Evolutionary conservation across 2,888 invertebrate genomes (phyloP).

Genomic region (Galeruca laticollis): DNA sequence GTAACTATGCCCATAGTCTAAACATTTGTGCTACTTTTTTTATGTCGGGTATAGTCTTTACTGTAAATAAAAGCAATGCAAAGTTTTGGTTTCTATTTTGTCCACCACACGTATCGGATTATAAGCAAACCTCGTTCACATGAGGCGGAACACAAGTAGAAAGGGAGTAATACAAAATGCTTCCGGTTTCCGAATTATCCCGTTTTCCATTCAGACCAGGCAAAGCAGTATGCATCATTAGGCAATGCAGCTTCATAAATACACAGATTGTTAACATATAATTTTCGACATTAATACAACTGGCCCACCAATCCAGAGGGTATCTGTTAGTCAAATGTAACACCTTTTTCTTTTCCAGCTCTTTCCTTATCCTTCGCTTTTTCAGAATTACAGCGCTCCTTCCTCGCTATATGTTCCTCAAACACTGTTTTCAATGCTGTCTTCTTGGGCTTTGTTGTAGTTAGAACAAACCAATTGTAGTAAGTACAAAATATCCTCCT

Average conservation of each 20-base stretch:
- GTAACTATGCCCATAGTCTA: background rate
- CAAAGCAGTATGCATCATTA: conserved; percentile 10
- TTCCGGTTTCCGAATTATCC: background rate
- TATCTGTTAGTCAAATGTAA: background rate
- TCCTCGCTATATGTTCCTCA: background rate
- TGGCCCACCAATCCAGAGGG: background rate
- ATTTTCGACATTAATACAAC: conserved; percentile 5
- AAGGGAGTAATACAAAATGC: background rate
- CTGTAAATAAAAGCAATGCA: background rate
- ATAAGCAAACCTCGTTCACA: too few species aligned
- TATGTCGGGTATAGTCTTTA: background rate
- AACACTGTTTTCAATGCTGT: too few species aligned
- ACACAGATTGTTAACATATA: conserved; percentile 12
- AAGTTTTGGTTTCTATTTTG: too few species aligned
- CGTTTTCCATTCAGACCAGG: conserved; percentile 19
- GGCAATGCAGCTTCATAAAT: conserved; percentile 16
- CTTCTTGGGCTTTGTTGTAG: too few species aligned
- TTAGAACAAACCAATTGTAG: too few species aligned
- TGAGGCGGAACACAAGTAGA: background rate
- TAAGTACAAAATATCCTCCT: background rate
- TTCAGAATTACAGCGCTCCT: background rate
- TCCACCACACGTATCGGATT: too few species aligned
- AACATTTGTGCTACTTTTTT: background rate
- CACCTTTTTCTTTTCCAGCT: background rate
- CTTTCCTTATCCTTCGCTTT: background rate